Base-by-base conservation (phyloP, 2,113 vertebrate species). In the Lamprotornis superbus region DNA sequence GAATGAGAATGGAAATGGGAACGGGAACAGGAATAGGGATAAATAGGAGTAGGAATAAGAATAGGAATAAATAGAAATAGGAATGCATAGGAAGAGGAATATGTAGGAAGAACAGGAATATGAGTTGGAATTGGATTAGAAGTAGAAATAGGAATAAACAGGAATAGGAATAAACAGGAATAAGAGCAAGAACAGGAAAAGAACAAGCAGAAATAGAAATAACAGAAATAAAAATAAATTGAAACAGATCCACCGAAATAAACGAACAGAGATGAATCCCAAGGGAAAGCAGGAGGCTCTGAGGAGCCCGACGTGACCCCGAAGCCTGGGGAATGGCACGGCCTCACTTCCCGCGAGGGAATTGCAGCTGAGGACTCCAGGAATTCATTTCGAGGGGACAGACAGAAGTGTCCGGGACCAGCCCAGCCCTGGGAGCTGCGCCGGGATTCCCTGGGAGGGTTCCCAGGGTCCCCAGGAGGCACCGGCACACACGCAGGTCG, bases 261-360 rank as follows among this genome's bases (percentile, higher is more conserved):
- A 25, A 6, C 5, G 53, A 16, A 3, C 15, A 1, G 2, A 5
- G 35, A 0, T 5, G 17, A 7, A 3, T 9, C 31, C 44, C 11
- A 8, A 14, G 76, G 49, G 49, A 18, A 18, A 81, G 74, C 40
- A 31, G 59, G 3, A 46, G 52, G 61, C 53, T 50, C 37, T 12
- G 61, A 11, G 77, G 56, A 84, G 56, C 14, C 42, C 12, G 2
- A 23, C 3, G 2, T 11, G 75, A 70, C 42, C 56, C 84, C 5
- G 6, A 2, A 20, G 50, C 30, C 18, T 0, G 10, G 7, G 30
- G 8, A n/a, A 20, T 0, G 47, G 23, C 64, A 0, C 3, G 1
- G 50, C 8, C 76, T 71, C 35, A 0, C 18, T 52, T 15, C 50
- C 68, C 7, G 2, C 71, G 1, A 10, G 63, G 77, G 84, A 80